A percentile compares a stretch with the other conserved stretches of the same genome.
These are phyloP conservation scores for Spilogale gracilis DNA, from an alignment of 2,113 vertebrate species.

Conservation along the genomic window DNA sequence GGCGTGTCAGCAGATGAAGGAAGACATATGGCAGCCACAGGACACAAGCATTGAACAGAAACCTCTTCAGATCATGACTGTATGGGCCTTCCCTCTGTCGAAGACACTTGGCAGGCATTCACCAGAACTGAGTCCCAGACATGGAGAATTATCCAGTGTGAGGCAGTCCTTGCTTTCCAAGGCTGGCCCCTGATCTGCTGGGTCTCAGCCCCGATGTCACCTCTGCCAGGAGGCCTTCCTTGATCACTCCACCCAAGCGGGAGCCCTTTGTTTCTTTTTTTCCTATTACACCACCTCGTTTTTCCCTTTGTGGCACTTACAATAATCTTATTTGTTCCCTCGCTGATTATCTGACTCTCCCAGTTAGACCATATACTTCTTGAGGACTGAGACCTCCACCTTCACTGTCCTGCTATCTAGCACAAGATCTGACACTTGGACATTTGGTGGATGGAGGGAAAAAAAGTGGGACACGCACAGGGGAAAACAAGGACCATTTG, in stretches of 20 bases:
- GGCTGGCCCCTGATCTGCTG: neutral
- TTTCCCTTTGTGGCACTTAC: neutral
- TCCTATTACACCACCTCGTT: accelerated
- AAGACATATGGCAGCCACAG: neutral
- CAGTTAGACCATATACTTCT: neutral
- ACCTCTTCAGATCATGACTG: neutral
- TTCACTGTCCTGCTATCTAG: neutral
- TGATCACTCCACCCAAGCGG: neutral
- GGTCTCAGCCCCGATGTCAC: neutral
- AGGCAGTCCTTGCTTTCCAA: neutral
- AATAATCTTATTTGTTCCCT: neutral
- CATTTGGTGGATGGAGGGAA: neutral
- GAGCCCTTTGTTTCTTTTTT: neutral
- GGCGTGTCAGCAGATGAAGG: conserved; percentile 31
- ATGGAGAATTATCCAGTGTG: neutral
- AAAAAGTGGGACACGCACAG: neutral
- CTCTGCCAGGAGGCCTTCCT: neutral
- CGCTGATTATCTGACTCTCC: neutral
- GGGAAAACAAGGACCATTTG: neutral
- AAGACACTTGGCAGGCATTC: neutral
- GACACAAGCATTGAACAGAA: neutral
- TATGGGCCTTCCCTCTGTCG: neutral
- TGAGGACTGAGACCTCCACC: neutral
- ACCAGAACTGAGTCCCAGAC: neutral
- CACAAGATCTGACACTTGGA: neutral